These are phyloP conservation scores for Todus mexicanus DNA, from an alignment of 2,797 vertebrate species.

Conservation along the genomic window DNA sequence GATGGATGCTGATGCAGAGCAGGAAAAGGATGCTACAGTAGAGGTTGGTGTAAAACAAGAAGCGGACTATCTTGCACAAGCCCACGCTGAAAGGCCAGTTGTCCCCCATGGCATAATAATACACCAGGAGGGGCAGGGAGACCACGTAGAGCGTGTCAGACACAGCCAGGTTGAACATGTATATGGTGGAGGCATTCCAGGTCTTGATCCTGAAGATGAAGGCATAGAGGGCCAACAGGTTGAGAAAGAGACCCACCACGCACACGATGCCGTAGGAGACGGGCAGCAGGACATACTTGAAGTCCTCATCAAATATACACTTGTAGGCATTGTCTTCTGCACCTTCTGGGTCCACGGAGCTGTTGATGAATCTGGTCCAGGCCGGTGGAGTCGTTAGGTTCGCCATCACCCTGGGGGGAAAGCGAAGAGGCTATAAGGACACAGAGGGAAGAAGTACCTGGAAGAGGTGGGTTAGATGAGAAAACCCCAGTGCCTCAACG, in stretches of 20 bases:
- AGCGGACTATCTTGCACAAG: slow-evolving; percentile 93
- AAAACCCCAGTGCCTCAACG: not conserved
- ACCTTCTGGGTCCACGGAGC: not conserved
- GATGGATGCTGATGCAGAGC: slow-evolving; percentile 92
- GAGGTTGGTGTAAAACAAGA: slow-evolving; percentile 95
- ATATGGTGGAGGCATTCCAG: slow-evolving; percentile 92
- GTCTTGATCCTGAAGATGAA: slow-evolving; percentile 89
- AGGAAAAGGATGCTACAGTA: slow-evolving; percentile 96
- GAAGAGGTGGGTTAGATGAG: not conserved
- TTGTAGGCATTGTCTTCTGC: slow-evolving; percentile 64
- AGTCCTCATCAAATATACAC: slow-evolving; percentile 87
- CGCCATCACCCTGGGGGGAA: slow-evolving; percentile 59
- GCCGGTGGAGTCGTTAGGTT: not conserved
- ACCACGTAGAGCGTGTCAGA: slow-evolving; percentile 90
- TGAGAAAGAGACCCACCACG: slow-evolving; percentile 85
- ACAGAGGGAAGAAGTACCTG: not conserved
- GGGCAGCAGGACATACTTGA: slow-evolving; percentile 91
- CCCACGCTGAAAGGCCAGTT: slow-evolving; percentile 90
- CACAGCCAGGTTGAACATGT: slow-evolving; percentile 94
- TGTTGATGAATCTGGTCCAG: slow-evolving; percentile 49
- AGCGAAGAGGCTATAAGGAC: not conserved
- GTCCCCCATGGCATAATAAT: slow-evolving; percentile 88
- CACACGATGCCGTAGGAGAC: slow-evolving; percentile 89
- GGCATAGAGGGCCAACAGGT: slow-evolving; percentile 82
- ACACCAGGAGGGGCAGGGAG: slow-evolving; percentile 91